Percentiles rank a stretch among this genome's conserved stretches.
Conservation (phyloP, 2,113 vertebrate genomes). For the Ochotona curzoniae region DNA sequence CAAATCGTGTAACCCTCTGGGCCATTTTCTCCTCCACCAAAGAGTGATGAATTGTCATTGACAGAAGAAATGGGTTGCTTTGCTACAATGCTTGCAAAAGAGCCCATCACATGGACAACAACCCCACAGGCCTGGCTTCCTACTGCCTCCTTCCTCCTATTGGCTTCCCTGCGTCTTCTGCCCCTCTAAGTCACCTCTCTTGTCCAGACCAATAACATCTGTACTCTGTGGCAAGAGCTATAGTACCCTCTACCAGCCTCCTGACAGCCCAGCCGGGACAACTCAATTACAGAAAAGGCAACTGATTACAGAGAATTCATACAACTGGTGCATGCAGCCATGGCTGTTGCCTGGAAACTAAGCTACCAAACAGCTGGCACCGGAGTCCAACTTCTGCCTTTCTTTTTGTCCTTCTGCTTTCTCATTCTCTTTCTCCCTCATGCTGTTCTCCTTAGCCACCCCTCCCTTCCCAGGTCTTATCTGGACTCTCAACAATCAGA, state of each 20-base stretch:
- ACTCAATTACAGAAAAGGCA: neutral
- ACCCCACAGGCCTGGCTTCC: neutral
- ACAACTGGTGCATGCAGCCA: neutral
- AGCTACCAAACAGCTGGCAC: neutral
- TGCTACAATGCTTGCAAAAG: neutral
- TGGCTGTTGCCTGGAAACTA: neutral
- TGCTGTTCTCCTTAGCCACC: neutral
- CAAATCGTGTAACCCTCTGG: neutral
- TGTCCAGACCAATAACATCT: neutral
- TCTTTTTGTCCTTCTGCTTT: neutral
- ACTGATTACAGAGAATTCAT: neutral
- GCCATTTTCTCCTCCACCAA: conserved; percentile 1
- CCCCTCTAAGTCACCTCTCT: neutral
- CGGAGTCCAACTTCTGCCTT: neutral
- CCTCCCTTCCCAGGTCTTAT: neutral
- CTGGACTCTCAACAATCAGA: neutral
- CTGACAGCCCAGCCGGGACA: neutral
- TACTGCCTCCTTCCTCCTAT: neutral
- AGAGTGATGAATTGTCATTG: neutral
- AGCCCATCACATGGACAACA: neutral
- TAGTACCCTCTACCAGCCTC: neutral
- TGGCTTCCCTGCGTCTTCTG: neutral
- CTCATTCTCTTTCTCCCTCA: neutral
- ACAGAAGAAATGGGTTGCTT: neutral
- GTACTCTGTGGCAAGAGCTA: accelerated